Evolutionary conservation across 2,797 vertebrate genomes (phyloP).

Genomic region (Onychomys torridus): DNA sequence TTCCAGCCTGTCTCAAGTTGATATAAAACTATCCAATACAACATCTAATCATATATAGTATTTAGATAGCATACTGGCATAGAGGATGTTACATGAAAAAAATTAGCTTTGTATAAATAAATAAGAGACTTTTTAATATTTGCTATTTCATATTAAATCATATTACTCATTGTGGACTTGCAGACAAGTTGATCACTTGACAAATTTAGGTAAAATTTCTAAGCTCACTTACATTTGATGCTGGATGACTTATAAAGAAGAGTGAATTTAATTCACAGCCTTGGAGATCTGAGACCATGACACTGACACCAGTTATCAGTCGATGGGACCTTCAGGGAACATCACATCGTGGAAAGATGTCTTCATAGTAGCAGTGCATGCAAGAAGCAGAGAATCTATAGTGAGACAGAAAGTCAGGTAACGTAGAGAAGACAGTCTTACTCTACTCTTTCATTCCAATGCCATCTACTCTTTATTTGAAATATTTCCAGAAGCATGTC

Average conservation of each 20-base stretch:
- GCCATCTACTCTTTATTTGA: not conserved
- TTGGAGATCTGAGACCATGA: not conserved
- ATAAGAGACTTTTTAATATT: not conserved
- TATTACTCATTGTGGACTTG: not conserved
- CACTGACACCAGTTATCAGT: no score
- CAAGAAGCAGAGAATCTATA: not conserved
- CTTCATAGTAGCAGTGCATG: not conserved
- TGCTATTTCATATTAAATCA: not conserved
- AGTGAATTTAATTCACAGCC: not conserved
- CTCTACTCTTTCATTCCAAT: not conserved
- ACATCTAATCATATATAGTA: not conserved
- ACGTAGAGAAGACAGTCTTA: not conserved
- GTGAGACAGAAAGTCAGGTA: not conserved
- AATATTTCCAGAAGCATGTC: not conserved
- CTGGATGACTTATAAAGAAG: not conserved
- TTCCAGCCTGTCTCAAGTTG: not conserved
- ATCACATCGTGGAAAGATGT: not conserved
- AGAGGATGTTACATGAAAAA: not conserved
- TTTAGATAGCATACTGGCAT: not conserved
- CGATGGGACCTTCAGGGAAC: not conserved
- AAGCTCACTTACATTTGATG: not conserved
- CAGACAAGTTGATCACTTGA: not conserved
- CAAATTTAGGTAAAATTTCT: not conserved
- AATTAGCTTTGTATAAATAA: not conserved
- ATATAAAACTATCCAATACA: not conserved